phyloP scores from a whole-genome alignment of 2,888 invertebrate genomes.

The Priocnemis perturbator region DNA sequence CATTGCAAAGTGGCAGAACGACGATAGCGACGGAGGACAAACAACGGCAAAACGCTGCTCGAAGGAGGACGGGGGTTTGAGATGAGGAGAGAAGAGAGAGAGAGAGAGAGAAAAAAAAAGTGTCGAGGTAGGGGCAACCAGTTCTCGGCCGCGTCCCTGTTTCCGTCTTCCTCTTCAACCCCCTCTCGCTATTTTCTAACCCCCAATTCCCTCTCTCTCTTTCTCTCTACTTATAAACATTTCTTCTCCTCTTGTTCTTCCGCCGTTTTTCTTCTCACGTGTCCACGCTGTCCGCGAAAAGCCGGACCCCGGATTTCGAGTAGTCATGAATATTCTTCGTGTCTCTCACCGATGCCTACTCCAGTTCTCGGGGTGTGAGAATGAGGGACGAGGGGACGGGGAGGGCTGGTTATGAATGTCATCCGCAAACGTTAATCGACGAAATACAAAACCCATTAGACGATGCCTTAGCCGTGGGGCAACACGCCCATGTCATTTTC shows the following conservation, averaged over 20 bases:
- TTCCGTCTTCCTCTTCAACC: not conserved
- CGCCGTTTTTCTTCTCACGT: constrained; percentile 22
- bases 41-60: constrained; percentile 1
- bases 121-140: not conserved
- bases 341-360: constrained; percentile 33
- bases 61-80: constrained; percentile 12
- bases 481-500: constrained; percentile 64
- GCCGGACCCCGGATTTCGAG: constrained; percentile 6
- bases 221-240: not conserved
- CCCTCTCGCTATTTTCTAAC: constrained; percentile 16
- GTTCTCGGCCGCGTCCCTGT: too few species aligned
- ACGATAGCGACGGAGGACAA: constrained; percentile 13
- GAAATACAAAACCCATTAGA: constrained; percentile 65
- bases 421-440: constrained; percentile 64
- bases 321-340: constrained; percentile 3
- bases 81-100: not conserved
- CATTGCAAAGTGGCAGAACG: constrained; percentile 23
- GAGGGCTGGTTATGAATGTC: constrained; percentile 55
- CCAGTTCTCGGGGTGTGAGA: constrained; percentile 5
- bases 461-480: constrained; percentile 40
- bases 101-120: not conserved
- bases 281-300: constrained; percentile 9
- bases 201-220: not conserved
- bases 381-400: constrained; percentile 15
- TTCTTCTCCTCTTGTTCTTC: not conserved